Conservation (phyloP, 2,797 vertebrate genomes). For the Acrocephalus scirpaceus region DNA sequence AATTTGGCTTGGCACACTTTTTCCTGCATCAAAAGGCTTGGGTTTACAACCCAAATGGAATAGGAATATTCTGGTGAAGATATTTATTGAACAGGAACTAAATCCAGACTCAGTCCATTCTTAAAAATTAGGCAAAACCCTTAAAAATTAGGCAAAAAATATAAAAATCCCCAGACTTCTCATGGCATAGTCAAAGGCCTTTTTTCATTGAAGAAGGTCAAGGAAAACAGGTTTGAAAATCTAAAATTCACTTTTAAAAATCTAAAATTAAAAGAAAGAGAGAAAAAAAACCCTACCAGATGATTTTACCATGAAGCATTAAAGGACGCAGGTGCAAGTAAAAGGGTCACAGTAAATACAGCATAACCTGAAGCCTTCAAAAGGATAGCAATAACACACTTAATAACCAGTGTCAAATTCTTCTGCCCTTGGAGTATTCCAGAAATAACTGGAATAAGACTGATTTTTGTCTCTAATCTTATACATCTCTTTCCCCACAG, state of each 20-base stretch:
- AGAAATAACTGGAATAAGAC: constrained; percentile 22
- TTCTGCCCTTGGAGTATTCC: constrained; percentile 14
- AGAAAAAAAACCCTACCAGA: not conserved
- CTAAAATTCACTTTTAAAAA: not conserved
- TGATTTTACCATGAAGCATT: not conserved
- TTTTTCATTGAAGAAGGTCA: not conserved
- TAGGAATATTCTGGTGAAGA: not conserved
- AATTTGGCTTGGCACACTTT: not conserved
- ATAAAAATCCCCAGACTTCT: not conserved
- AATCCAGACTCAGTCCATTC: not conserved
- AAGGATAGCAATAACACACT: not conserved
- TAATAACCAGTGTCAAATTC: not conserved
- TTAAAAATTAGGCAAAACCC: no score
- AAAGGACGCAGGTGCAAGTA: not conserved
- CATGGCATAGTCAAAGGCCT: not conserved
- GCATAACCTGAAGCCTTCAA: not conserved
- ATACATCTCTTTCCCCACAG: not conserved
- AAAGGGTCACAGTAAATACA: constrained; percentile 11
- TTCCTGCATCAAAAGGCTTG: not conserved
- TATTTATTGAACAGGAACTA: not conserved
- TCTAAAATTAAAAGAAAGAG: not conserved
- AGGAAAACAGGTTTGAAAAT: not conserved
- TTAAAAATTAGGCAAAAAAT: not conserved
- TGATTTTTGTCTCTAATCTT: constrained; percentile 23
- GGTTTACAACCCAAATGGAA: not conserved